Evolutionary conservation across 2,113 vertebrate species (phyloP), one percentile per base, ranked within the genome.

Genomic region (Salvelinus sp.): DNA sequence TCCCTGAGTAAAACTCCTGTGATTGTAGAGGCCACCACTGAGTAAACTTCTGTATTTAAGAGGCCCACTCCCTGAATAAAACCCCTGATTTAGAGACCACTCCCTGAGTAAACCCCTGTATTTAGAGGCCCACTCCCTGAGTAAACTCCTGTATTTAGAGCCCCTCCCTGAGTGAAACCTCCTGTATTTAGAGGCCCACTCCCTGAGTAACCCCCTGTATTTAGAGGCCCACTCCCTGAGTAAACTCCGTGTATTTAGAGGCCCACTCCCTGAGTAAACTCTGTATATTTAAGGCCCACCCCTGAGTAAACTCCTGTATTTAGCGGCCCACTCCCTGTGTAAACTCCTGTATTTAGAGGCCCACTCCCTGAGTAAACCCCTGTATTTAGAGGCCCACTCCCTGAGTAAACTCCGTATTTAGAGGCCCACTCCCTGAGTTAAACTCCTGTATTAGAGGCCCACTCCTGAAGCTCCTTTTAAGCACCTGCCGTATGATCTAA

Each of bases 41-140:
- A 70, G 69, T 62, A 80, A 82, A 78, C 33, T 2, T 12, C 20
- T 12, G 0, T 44, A 30, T 64, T 73, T 77, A n/a, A 33, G 74
- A 69, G 47, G 14, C 74, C 70, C 28, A 82, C 67, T 70, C 48
- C 65, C 54, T 20, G 48, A 76, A 10, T 16, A 44, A 71, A 74
- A n/a, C n/a, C 47, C 0, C 28, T n/a, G n/a, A 30, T 64, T 73
- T 77, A 33, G 74, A 69, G 47, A 6, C 74, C 69, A 82, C 67
- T 70, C 48, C 65, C 54, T 20, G 48, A 76, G 10, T 16, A 44
- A 71, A 75, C 47, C 4, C 3, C 4, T 30, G 28, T 30, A 30
- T 30, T 30, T 30, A 30, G 28, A 4, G 28, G 0, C 28, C 28
- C 28, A 30, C 28, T 30, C 28, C 28, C 54, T 76, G 72, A 70